These are phyloP conservation scores for Andrena minutula DNA, from an alignment of 2,888 invertebrate genomes.

Conservation along the genomic window DNA sequence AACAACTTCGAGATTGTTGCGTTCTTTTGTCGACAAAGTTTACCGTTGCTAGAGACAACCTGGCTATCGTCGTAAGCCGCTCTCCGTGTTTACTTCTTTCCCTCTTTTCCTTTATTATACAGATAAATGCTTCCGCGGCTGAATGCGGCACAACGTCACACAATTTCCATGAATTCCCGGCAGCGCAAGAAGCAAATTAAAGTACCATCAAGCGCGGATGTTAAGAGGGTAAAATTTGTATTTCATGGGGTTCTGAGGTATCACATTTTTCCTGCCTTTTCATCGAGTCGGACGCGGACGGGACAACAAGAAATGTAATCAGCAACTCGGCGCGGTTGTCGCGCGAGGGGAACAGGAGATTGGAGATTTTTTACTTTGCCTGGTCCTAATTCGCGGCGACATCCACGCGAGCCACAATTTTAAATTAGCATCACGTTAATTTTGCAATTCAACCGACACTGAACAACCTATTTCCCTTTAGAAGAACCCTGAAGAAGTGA, in stretches of 20 bases:
- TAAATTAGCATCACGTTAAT: too few relatives aligned
- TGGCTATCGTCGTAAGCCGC: constrained; percentile 35
- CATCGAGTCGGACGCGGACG: constrained; percentile 6
- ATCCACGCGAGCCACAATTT: neutral
- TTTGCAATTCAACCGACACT: too few relatives aligned
- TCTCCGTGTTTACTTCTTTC: constrained; percentile 32
- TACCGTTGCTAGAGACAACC: constrained; percentile 59
- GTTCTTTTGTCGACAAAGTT: constrained; percentile 29
- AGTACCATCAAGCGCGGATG: constrained; percentile 47
- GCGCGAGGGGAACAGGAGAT: constrained; percentile 1
- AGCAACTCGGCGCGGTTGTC: neutral
- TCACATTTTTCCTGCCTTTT: constrained; percentile 25
- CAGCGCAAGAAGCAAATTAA: constrained; percentile 57
- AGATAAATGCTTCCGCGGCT: constrained; percentile 10
- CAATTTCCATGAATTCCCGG: constrained; percentile 41
- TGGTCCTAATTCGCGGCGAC: constrained; percentile 34
- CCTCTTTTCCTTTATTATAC: constrained; percentile 33
- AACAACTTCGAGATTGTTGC: constrained; percentile 39
- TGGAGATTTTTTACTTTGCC: constrained; percentile 19
- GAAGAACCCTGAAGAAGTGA: too few relatives aligned
- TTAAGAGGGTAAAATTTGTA: constrained; percentile 33
- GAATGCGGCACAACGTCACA: constrained; percentile 11
- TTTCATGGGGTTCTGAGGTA: constrained; percentile 39
- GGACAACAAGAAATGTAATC: constrained; percentile 36
- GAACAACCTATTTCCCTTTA: too few relatives aligned